These are phyloP conservation scores for Burhinus bistriatus DNA, from an alignment of 2,113 vertebrate species.

Conservation along the genomic window DNA sequence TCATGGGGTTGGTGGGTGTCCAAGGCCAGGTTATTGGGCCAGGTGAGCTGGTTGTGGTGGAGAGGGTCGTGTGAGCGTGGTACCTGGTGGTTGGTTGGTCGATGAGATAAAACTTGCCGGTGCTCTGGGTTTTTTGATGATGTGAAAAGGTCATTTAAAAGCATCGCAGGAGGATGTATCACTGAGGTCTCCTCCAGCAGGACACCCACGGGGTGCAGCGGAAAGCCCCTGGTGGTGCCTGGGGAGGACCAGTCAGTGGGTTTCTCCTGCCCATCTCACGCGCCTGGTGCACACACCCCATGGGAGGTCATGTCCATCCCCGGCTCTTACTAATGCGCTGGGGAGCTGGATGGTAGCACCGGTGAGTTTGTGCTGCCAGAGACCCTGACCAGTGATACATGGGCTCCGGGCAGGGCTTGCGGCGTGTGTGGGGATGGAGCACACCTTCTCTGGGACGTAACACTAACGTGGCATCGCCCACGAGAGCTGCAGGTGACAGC, in stretches of 20 bases:
- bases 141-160: neutral
- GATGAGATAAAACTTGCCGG: neutral
- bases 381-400: fast-evolving
- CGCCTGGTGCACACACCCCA: fast-evolving
- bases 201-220: fast-evolving
- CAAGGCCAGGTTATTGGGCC: neutral
- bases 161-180: neutral
- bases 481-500: neutral
- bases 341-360: neutral
- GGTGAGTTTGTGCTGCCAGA: neutral
- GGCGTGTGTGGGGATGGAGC: neutral
- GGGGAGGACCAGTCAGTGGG: fast-evolving
- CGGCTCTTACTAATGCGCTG: fast-evolving
- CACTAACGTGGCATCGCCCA: fast-evolving
- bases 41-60: neutral
- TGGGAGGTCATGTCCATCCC: neutral
- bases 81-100: neutral
- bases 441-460: neutral
- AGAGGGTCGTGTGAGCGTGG: fast-evolving
- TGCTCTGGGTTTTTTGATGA: neutral
- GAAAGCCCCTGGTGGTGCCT: neutral
- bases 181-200: neutral
- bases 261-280: neutral
- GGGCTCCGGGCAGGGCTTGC: neutral
- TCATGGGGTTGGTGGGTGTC: neutral